A percentile compares a stretch with the other conserved stretches of the same genome.
phyloP scores from a whole-genome alignment of 2,797 vertebrate species.

The Notolabrus celidotus region DNA sequence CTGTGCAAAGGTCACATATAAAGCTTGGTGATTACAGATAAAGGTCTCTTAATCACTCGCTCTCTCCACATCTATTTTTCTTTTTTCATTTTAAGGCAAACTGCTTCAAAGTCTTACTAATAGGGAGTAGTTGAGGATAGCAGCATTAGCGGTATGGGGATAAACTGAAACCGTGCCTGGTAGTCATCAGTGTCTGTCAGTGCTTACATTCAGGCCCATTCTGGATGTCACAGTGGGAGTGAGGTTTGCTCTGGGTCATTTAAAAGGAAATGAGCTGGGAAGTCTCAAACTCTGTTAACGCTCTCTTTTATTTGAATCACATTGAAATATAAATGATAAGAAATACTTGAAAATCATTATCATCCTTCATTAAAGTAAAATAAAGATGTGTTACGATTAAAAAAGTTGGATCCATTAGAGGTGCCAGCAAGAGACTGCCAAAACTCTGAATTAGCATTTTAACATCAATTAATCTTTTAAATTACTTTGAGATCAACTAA shows the following conservation, averaged over 20 bases:
- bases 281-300: conserved; percentile 13
- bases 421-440: conserved; percentile 10
- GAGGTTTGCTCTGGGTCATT: conserved; percentile 61
- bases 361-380: conserved; percentile 42
- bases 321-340: conserved; percentile 40
- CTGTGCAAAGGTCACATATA: conserved; percentile 42
- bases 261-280: conserved; percentile 53
- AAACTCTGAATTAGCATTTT: conserved; percentile 39
- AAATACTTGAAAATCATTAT: conserved; percentile 42
- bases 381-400: conserved; percentile 20
- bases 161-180: conserved; percentile 41
- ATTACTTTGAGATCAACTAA: conserved; percentile 27
- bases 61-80: conserved; percentile 18
- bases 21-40: conserved; percentile 23
- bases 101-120: conserved; percentile 29
- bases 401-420: conserved; percentile 40
- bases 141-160: conserved; percentile 46
- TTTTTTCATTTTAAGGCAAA: conserved; percentile 21
- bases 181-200: conserved; percentile 54
- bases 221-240: conserved; percentile 28
- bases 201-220: conserved; percentile 18
- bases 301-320: conserved; percentile 47
- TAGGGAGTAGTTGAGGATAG: conserved; percentile 46
- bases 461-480: conserved; percentile 51
- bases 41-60: conserved; percentile 46